phyloP scores from a whole-genome alignment of 2,113 vertebrate species.

The Aldabrachelys gigantea region DNA sequence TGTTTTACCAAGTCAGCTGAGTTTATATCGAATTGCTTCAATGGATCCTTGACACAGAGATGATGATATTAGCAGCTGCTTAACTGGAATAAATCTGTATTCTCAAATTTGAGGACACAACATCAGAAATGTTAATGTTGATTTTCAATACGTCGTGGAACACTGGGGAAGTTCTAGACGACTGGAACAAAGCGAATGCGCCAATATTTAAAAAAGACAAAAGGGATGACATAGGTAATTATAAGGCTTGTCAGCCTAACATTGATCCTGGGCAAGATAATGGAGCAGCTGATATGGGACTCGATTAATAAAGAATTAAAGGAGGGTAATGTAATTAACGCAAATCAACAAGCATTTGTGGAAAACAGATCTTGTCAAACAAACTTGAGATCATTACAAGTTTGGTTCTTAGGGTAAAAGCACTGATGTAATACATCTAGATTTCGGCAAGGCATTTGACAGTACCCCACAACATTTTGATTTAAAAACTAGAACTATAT shows the following conservation, averaged over 20 bases:
- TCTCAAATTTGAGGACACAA: neutral
- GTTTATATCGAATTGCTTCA: neutral
- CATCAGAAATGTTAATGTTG: neutral
- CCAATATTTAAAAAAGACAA: neutral
- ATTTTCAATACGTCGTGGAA: neutral
- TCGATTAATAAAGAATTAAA: neutral
- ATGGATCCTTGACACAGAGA: neutral
- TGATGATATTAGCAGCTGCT: neutral
- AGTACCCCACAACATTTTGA: neutral
- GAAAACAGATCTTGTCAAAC: neutral
- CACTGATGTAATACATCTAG: neutral
- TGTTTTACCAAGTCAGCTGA: neutral
- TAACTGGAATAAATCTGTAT: fast-evolving
- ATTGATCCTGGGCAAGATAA: neutral
- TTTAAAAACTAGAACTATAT: neutral
- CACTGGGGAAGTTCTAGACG: neutral
- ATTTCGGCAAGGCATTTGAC: neutral
- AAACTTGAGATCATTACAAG: neutral
- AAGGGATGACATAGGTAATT: neutral
- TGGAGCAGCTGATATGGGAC: neutral
- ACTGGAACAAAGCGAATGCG: neutral
- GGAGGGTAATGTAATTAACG: neutral
- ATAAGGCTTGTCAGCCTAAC: neutral
- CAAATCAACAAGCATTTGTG: neutral
- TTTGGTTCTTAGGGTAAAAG: neutral